Evolutionary conservation across 2,888 invertebrate species (phyloP).

Genomic region (Polylopha cassiicola): DNA sequence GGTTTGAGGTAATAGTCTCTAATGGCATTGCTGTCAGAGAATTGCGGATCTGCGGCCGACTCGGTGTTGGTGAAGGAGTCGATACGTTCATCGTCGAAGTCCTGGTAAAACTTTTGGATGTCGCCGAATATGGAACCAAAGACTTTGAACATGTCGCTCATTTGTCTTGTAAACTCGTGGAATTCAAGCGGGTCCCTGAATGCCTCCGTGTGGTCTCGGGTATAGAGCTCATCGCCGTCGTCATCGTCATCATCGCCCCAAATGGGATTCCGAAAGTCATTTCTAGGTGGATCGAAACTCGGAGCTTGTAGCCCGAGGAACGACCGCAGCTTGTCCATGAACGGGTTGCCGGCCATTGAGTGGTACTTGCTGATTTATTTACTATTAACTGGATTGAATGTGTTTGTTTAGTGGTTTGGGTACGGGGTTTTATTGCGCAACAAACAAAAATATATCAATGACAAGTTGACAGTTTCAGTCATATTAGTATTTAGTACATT

Average conservation of each 20-base stretch:
- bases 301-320: constrained; percentile 65
- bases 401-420: constrained; percentile 30
- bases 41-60: constrained; percentile 33
- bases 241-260: constrained; percentile 69
- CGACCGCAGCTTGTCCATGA: constrained; percentile 54
- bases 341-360: constrained; percentile 32
- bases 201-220: constrained; percentile 43
- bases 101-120: constrained; percentile 48
- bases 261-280: constrained; percentile 69
- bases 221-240: constrained; percentile 62
- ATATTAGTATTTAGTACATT: too few relatives aligned
- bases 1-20: constrained; percentile 68
- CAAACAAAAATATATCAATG: constrained; percentile 38
- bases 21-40: constrained; percentile 44
- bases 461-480: too few relatives aligned
- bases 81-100: constrained; percentile 31
- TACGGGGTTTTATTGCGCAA: constrained; percentile 51
- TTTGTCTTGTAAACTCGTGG: constrained; percentile 55
- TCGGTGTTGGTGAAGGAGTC: constrained; percentile 32
- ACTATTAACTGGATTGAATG: constrained; percentile 25
- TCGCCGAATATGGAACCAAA: constrained; percentile 61
- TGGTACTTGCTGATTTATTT: too few relatives aligned
- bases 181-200: constrained; percentile 41
- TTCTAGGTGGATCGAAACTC: constrained; percentile 57
- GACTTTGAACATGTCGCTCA: constrained; percentile 58